These are phyloP conservation scores for Antedon mediterranea DNA, from an alignment of 53 echinoderm and acorn worm species.

Conservation along the genomic window DNA sequence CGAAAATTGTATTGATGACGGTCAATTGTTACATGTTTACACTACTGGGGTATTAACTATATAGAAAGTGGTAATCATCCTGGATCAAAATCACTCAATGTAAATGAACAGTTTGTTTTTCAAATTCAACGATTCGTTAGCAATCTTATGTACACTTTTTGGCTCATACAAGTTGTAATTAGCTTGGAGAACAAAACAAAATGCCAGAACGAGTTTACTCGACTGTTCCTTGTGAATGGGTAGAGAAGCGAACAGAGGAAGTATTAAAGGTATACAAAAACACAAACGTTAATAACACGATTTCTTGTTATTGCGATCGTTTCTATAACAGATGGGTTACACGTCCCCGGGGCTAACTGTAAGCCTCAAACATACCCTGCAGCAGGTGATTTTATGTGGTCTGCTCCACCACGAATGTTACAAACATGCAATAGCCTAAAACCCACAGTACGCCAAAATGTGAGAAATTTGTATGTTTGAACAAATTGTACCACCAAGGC, in stretches of 20 bases:
- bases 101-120: neutral
- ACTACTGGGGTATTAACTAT: neutral
- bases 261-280: neutral
- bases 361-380: neutral
- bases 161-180: neutral
- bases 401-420: neutral
- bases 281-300: neutral
- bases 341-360: neutral
- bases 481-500: neutral
- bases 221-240: neutral
- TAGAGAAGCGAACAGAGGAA: neutral
- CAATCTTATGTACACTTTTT: neutral
- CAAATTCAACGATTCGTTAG: neutral
- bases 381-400: neutral
- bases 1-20: neutral
- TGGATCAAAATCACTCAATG: neutral
- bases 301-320: neutral
- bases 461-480: neutral
- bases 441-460: neutral
- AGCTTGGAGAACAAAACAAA: neutral
- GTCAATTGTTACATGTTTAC: neutral
- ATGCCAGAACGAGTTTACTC: neutral
- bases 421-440: neutral
- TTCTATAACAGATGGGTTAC: conserved; percentile 1
- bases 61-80: neutral